Percentiles rank a stretch among this genome's conserved stretches.
Conservation (phyloP, 1,140 invertebrate genomes). For the Drosophila nigromelanica region DNA sequence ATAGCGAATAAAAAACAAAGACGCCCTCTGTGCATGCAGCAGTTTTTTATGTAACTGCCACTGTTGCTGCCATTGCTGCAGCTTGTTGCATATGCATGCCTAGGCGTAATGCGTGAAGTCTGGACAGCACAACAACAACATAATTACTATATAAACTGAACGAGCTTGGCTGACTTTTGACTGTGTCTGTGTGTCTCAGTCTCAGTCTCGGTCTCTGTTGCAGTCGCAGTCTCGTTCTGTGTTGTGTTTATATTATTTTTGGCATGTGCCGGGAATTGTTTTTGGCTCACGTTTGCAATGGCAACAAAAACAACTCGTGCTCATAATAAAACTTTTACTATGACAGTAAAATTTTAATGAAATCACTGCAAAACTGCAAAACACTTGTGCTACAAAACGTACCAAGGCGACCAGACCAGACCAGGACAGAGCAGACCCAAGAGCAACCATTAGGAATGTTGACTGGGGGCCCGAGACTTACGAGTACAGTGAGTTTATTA, state of each 20-base stretch:
- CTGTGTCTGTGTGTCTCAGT: conserved; percentile 6
- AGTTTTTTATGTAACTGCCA: conserved; percentile 38
- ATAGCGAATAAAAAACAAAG: conserved; percentile 18
- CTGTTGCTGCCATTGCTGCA: conserved; percentile 12
- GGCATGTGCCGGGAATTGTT: conserved; percentile 53
- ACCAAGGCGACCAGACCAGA: conserved; percentile 10
- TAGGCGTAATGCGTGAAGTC: conserved; percentile 50
- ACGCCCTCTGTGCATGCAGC: conserved; percentile 24
- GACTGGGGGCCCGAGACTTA: conserved; percentile 17
- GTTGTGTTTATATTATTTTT: conserved; percentile 52
- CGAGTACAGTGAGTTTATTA: conserved; percentile 26
- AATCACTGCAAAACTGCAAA: conserved; percentile 71
- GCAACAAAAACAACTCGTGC: conserved; percentile 40
- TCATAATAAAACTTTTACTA: conserved; percentile 77
- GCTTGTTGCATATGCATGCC: conserved; percentile 64
- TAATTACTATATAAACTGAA: conserved; percentile 63
- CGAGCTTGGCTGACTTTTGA: conserved; percentile 55
- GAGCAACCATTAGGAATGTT: conserved; percentile 8
- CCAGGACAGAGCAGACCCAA: background rate
- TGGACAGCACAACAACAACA: conserved; percentile 52
- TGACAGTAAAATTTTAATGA: conserved; percentile 78
- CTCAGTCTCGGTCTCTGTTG: background rate
- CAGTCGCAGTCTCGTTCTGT: conserved; percentile 15
- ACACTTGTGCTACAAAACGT: conserved; percentile 49
- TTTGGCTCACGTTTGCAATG: conserved; percentile 58